Percentiles rank a stretch among this genome's conserved stretches.
These are phyloP conservation scores for Erythrolamprus reginae DNA, from an alignment of 2,113 vertebrate genomes.

Conservation along the genomic window DNA sequence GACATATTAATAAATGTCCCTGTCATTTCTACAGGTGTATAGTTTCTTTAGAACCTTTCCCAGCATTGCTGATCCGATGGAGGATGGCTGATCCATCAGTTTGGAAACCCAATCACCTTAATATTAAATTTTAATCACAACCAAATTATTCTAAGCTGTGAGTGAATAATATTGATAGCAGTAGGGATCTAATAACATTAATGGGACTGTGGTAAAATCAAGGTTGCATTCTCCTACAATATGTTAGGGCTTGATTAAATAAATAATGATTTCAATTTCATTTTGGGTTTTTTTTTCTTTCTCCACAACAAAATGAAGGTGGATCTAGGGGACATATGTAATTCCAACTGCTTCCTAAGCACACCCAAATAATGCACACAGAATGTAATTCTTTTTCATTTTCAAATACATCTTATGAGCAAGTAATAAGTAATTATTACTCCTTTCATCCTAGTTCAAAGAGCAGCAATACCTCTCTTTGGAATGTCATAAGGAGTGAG, in stretches of 20 bases:
- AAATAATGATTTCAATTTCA: conserved; percentile 36
- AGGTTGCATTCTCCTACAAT: background rate
- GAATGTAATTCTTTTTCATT: conserved; percentile 37
- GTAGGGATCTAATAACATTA: background rate
- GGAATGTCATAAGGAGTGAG: background rate
- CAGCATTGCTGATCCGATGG: background rate
- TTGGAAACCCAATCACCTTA: conserved; percentile 6
- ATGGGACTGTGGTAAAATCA: background rate
- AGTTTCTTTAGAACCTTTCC: conserved; percentile 22
- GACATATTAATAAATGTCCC: conserved; percentile 39
- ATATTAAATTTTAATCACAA: conserved; percentile 34
- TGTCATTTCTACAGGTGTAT: conserved; percentile 33
- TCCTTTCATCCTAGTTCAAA: conserved; percentile 11
- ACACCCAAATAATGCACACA: conserved; percentile 41
- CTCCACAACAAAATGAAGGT: background rate
- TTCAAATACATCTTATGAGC: conserved; percentile 41
- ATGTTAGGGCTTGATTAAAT: conserved; percentile 3
- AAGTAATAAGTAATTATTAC: conserved; percentile 21
- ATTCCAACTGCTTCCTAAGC: conserved; percentile 2
- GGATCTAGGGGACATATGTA: background rate
- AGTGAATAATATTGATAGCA: background rate
- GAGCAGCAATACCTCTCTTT: background rate
- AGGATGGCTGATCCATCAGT: conserved; percentile 22
- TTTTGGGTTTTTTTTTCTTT: background rate
- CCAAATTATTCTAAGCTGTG: conserved; percentile 15